Evolutionary conservation across 2,113 vertebrate species (phyloP), one percentile per base, ranked within the genome.

Genomic region (Bucco capensis): DNA sequence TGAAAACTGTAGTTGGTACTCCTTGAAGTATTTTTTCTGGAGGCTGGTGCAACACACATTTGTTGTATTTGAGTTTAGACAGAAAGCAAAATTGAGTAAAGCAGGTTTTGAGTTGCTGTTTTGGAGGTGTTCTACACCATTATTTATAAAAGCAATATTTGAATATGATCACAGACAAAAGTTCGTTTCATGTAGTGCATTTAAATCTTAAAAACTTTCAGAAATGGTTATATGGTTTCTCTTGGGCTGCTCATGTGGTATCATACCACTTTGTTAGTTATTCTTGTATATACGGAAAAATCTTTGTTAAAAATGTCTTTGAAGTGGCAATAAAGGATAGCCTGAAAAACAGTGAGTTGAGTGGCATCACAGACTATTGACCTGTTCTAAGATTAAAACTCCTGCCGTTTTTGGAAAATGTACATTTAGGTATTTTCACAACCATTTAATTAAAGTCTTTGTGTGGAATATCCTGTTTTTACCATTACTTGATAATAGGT

Each of bases 21-120:
- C 7, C 85, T 75, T 60, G 70, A 88, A 93, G 33, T 94, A 85
- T 83, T 93, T 93, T 40, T 74, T 93, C 50, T 33, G 46, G 47
- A 94, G 75, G 64, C 69, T 93, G 49, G 54, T 46, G 89, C 33
- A 75, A 60, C 7, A 31, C 8, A 25, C 9, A 27, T 82, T 84
- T 88, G 40, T 76, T 28, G 49, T 30, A 28, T 84, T 51, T 50
- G 51, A 66, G 51, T 82, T 90, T 74, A 66, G 31, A 46, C 9
- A 24, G 40, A 91, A 91, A 90, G 4, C 0, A 76, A 47, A 40
- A 77, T 35, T 31, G 53, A 60, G 35, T 72, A 83, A 90, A 76
- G 47, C 67, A 66, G 17, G 31, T 94, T 91, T 50, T 75, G 27
- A 86, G 7, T 61, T 79, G 21, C 31, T 67, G 31, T 33, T 81